A percentile compares a stretch with the other conserved stretches of the same genome.
phyloP scores from a whole-genome alignment of 2,113 vertebrate genomes.

The Atlantisia rogersi region DNA sequence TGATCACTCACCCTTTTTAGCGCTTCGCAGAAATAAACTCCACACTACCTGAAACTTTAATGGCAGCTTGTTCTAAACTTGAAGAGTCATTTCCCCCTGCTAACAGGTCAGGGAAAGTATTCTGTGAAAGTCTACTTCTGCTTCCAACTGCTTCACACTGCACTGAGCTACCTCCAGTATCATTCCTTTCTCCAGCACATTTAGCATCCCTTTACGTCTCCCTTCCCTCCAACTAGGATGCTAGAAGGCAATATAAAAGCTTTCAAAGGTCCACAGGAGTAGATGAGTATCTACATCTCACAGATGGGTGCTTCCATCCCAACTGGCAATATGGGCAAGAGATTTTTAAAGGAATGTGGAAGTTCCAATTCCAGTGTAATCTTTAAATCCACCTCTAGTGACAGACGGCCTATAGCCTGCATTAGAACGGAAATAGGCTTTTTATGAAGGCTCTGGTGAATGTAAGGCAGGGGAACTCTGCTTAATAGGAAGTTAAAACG shows the following conservation, averaged over 20 bases:
- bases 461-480: background rate
- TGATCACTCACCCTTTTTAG: background rate
- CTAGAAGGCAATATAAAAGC: background rate
- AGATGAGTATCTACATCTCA: background rate
- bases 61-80: constrained; percentile 2
- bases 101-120: background rate
- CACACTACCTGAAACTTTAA: background rate
- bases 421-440: background rate
- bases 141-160: background rate
- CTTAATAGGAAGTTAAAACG: constrained; percentile 5
- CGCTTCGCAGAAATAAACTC: constrained; percentile 29
- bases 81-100: background rate
- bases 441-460: constrained; percentile 12
- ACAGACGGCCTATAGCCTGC: background rate
- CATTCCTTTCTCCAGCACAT: background rate
- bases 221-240: background rate
- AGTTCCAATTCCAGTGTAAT: background rate
- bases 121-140: background rate
- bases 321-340: background rate
- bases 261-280: background rate
- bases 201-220: background rate
- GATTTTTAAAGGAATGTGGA: background rate
- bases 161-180: background rate
- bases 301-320: background rate
- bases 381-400: background rate